Percentiles rank a stretch among this genome's conserved stretches.
These are phyloP conservation scores for Clarias magur DNA, from an alignment of 2,113 vertebrate genomes.

Conservation along the genomic window DNA sequence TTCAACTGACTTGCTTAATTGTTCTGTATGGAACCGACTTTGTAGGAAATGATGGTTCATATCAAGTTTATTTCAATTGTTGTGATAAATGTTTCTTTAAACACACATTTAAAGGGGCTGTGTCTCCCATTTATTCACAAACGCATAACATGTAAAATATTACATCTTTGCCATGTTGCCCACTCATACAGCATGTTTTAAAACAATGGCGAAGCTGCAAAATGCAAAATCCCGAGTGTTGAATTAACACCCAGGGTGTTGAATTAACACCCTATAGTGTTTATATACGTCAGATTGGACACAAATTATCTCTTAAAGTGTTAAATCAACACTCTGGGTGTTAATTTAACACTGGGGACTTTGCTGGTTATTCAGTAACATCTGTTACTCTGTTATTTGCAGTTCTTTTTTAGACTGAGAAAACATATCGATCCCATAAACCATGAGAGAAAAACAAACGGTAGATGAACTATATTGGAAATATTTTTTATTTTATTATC, in stretches of 20 bases:
- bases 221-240: no score
- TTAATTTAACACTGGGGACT: no score
- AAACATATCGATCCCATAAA: background rate
- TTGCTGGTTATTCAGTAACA: background rate
- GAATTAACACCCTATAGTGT: no score
- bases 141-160: background rate
- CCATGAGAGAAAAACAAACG: background rate
- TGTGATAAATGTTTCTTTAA: background rate
- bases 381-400: background rate
- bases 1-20: background rate
- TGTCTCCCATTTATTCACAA: background rate
- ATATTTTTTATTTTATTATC: conserved; percentile 6
- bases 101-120: background rate
- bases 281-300: no score
- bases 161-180: background rate
- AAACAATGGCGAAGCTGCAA: background rate
- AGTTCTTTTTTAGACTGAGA: background rate
- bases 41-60: background rate
- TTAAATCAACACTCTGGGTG: no score
- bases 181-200: background rate
- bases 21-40: background rate
- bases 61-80: background rate
- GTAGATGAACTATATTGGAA: background rate
- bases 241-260: no score
- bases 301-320: no score